A percentile compares a stretch with the other conserved stretches of the same genome.
These are phyloP conservation scores for Anseranas semipalmata DNA, from an alignment of 2,113 vertebrate genomes.

Conservation along the genomic window DNA sequence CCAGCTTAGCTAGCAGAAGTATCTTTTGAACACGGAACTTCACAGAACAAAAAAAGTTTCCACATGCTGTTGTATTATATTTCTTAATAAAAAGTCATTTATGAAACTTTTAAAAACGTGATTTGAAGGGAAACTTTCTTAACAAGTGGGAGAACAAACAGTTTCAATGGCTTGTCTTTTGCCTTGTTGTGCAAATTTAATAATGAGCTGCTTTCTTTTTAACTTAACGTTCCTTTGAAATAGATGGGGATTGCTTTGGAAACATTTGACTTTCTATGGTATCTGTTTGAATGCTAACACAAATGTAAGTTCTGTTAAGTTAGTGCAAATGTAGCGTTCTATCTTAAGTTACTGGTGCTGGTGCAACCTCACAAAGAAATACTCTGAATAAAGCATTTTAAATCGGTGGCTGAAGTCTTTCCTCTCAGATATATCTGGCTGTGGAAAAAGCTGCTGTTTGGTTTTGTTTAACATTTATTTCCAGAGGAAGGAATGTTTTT, in stretches of 20 bases:
- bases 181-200: constrained; percentile 27
- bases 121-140: constrained; percentile 19
- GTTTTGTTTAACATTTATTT: constrained; percentile 55
- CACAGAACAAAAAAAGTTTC: not conserved
- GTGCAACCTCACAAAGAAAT: not conserved
- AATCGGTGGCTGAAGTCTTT: not conserved
- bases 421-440: not conserved
- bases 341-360: not conserved
- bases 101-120: not conserved
- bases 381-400: not conserved
- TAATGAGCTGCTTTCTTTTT: constrained; percentile 33
- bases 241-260: not conserved
- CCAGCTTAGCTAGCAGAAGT: not conserved
- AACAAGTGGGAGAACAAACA: constrained; percentile 28
- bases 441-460: not conserved
- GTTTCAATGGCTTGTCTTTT: not conserved
- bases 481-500: constrained; percentile 51
- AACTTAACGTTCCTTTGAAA: constrained; percentile 20
- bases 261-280: constrained; percentile 22
- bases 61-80: not conserved
- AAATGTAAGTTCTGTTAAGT: not conserved
- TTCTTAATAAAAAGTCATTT: constrained; percentile 33
- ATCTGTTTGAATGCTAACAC: not conserved
- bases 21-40: not conserved
- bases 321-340: not conserved